Evolutionary conservation across 2,888 invertebrate species (phyloP), one percentile per base, ranked within the genome.

Genomic region (Drepanosiphum platanoidis): DNA sequence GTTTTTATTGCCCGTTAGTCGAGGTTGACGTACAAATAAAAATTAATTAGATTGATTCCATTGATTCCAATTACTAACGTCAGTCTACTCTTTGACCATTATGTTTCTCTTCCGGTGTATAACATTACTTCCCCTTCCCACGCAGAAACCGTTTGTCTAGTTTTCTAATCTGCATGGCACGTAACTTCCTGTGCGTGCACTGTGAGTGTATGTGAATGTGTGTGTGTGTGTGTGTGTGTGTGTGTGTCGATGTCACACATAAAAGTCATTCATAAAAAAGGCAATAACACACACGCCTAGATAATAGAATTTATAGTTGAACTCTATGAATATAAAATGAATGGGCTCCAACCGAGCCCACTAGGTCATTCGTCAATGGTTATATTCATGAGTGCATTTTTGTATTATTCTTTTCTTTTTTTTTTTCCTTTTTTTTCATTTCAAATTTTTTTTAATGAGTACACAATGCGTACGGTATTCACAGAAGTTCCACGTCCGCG

Each of bases 241-340:
- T 36, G 68, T 34, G 27, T 32, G 68, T 82, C 42, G 34, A 64
- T 66, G 74, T 61, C 66, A 74, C 83, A 83, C 81, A 61, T 58
- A 64, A 68, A 68, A 71, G 61, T 68, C 83, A 84, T 84, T 84
- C 83, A 84, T 84, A 68, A 84, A 84, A 82, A 82, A 79, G n/a
- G 61, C 72, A 72, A 74, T 27, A 83, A 83, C 74, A 74, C 82
- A 74, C 83, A 75, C 75, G 34, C 74, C 52, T 84, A 75, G 68
- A 84, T 83, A 83, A 75, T 75, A 66, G 74, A 72, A 74, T 83
- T 70, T 75, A 75, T 36, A 46, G 64, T 75, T 66, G 68, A 68
- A 75, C 66, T 75, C 42, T 34, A 42, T 84, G 66, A 64, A 83
- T 75, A 52, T 36, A 68, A 66, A 74, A 64, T 68, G 75, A 84